A percentile compares a stretch with the other conserved stretches of the same genome.
Conservation (phyloP, 1,140 invertebrate species). For the Drosophila nigrodunni region DNA sequence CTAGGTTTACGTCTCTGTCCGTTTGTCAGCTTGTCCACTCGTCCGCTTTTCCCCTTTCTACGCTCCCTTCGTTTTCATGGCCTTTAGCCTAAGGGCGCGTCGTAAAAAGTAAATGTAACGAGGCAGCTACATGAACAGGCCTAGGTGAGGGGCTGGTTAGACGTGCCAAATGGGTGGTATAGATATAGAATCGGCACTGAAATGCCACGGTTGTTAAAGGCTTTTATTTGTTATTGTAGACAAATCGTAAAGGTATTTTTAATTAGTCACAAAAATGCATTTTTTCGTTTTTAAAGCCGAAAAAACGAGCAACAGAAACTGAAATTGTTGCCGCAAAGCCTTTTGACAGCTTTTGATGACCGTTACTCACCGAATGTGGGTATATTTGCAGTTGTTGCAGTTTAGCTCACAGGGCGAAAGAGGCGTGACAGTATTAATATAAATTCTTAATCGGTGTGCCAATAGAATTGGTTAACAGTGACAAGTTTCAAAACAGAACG, state of each 20-base stretch:
- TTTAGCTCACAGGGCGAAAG: no score
- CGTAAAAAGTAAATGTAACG: conserved; percentile 79
- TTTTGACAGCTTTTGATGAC: conserved; percentile 11
- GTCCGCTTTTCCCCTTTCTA: conserved; percentile 15
- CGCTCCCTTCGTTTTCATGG: conserved; percentile 39
- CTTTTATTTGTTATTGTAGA: conserved; percentile 65
- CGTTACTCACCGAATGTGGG: no score
- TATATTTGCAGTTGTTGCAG: no score
- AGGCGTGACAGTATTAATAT: no score
- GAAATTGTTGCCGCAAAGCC: conserved; percentile 25
- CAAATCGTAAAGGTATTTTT: conserved; percentile 68
- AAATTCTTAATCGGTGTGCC: no score
- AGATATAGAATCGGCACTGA: conserved; percentile 20
- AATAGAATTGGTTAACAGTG: no score
- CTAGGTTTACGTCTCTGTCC: conserved; percentile 41
- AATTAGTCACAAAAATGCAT: conserved; percentile 60
- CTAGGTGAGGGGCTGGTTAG: background rate
- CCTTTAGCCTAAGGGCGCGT: conserved; percentile 52
- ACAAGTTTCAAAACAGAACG: no score
- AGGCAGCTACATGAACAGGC: conserved; percentile 56
- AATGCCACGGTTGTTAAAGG: conserved; percentile 67
- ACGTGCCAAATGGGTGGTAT: background rate
- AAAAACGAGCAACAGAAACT: conserved; percentile 42
- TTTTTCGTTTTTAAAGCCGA: conserved; percentile 44
- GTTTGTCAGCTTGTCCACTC: conserved; percentile 5